These are phyloP conservation scores for Crossoptilon crossoptilon DNA, from an alignment of 2,797 vertebrate genomes.

Conservation along the genomic window DNA sequence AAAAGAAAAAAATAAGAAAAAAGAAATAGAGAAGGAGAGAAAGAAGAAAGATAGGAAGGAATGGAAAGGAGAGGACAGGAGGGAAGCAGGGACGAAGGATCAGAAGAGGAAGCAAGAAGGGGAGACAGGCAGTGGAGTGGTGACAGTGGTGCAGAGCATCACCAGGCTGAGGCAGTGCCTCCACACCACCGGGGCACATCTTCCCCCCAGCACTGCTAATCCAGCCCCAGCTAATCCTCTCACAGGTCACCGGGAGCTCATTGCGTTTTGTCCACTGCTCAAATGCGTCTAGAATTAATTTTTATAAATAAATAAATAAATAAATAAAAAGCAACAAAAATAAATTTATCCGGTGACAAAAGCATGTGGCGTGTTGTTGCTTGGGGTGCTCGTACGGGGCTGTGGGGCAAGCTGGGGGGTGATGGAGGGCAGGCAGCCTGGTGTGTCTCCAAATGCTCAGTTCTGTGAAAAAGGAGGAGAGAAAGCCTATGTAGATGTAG, in stretches of 20 bases:
- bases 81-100: background rate
- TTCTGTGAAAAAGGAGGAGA: background rate
- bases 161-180: background rate
- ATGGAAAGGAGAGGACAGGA: no score
- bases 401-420: accelerated
- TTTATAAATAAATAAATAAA: background rate
- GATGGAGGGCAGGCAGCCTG: background rate
- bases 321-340: background rate
- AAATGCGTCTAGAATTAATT: constrained; percentile 56
- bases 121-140: no score
- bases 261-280: constrained; percentile 48
- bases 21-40: no score
- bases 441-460: background rate
- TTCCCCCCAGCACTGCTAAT: constrained; percentile 60
- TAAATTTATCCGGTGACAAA: background rate
- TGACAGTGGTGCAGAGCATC: accelerated
- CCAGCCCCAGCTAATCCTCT: constrained; percentile 66
- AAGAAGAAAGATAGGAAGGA: accelerated
- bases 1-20: no score
- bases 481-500: background rate
- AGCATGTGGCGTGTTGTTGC: accelerated
- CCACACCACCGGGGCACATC: background rate
- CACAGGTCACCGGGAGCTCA: constrained; percentile 58
- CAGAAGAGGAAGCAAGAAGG: accelerated
- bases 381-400: no score